phyloP scores from a whole-genome alignment of 2,113 vertebrate genomes.

The Rostratula benghalensis region DNA sequence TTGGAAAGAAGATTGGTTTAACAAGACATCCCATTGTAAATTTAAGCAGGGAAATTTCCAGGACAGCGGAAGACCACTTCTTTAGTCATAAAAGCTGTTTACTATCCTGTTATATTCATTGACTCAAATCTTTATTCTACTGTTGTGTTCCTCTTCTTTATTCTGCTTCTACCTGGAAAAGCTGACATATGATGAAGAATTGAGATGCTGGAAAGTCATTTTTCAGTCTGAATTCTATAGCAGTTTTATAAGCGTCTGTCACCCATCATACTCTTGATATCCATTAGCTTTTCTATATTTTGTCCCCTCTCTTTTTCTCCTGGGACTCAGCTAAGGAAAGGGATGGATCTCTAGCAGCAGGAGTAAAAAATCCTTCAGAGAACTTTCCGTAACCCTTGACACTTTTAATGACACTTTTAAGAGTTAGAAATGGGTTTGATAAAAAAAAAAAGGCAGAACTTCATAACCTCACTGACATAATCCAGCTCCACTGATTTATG shows the following conservation, averaged over 20 bases:
- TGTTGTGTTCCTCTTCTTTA: not conserved
- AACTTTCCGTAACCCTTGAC: not conserved
- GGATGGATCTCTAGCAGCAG: not conserved
- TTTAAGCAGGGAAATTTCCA: not conserved
- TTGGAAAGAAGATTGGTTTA: not conserved
- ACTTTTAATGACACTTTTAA: not conserved
- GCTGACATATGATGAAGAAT: not conserved
- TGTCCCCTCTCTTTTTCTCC: not conserved
- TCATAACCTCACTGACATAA: not conserved
- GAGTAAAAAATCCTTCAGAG: not conserved
- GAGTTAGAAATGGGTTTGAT: not conserved
- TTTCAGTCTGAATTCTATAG: not conserved
- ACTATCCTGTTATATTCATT: not conserved
- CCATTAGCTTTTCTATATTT: not conserved
- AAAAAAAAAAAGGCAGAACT: not conserved
- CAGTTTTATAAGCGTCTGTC: not conserved
- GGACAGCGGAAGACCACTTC: not conserved
- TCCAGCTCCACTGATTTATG: not conserved
- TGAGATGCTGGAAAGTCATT: not conserved
- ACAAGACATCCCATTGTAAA: not conserved
- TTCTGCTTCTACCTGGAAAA: not conserved
- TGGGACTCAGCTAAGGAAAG: not conserved
- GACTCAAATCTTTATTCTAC: not conserved
- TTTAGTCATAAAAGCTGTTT: not conserved
- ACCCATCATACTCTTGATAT: not conserved